These are phyloP conservation scores for Megathymus violae DNA, from an alignment of 1,140 invertebrate species.

Conservation along the genomic window DNA sequence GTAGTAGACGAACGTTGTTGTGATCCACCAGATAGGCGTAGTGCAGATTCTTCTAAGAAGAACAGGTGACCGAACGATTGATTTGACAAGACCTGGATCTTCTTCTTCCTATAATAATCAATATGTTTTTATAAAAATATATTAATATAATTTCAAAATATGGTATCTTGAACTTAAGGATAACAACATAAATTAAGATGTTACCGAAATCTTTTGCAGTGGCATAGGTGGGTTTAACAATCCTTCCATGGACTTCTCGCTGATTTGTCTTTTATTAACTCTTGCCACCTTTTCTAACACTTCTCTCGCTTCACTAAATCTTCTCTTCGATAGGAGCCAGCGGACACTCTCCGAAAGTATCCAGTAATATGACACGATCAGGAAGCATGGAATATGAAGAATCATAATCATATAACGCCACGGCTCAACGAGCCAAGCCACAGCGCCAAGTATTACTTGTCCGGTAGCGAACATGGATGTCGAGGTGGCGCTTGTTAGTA, in stretches of 20 bases:
- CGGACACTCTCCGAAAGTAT: conserved; percentile 87
- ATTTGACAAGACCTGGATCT: conserved; percentile 67
- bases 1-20: conserved; percentile 91
- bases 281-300: conserved; percentile 86
- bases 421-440: conserved; percentile 87
- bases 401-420: conserved; percentile 89
- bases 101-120: conserved; percentile 26
- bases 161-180: not conserved
- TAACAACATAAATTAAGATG: not conserved
- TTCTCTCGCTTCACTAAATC: conserved; percentile 86
- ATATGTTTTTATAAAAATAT: not conserved
- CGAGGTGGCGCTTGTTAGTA: conserved; percentile 88
- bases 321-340: conserved; percentile 89
- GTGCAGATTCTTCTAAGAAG: conserved; percentile 86
- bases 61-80: conserved; percentile 84
- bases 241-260: conserved; percentile 84
- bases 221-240: conserved; percentile 51
- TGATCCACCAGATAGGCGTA: conserved; percentile 89
- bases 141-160: not conserved
- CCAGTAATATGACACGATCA: conserved; percentile 86
- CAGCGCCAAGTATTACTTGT: conserved; percentile 86
- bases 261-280: conserved; percentile 86
- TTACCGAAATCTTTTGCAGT: conserved; percentile 1
- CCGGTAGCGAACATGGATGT: conserved; percentile 90
- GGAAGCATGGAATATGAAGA: conserved; percentile 87